A percentile compares a stretch with the other conserved stretches of the same genome.
Evolutionary conservation across 2,113 vertebrate species (phyloP).

Genomic region (Lepus timidus): DNA sequence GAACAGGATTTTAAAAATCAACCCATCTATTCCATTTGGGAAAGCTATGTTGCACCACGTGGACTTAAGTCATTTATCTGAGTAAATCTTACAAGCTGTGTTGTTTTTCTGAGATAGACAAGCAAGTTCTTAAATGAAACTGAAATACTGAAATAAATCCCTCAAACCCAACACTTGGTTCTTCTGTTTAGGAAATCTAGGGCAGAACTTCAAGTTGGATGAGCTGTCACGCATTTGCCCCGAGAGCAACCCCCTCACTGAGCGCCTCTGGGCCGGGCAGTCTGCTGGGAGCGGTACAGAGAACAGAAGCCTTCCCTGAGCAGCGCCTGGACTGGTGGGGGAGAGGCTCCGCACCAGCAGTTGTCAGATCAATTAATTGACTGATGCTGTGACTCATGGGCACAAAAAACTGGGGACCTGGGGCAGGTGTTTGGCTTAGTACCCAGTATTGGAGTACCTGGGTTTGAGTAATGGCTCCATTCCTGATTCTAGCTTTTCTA

Average conservation of each 20-base stretch:
- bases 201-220: neutral
- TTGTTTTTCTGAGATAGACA: neutral
- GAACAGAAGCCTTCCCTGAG: neutral
- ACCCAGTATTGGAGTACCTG: no score
- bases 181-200: neutral
- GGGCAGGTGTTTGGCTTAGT: neutral
- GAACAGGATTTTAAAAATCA: neutral
- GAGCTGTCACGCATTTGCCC: neutral
- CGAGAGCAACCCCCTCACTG: no score
- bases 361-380: no score
- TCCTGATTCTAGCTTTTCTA: no score
- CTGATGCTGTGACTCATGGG: neutral
- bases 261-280: neutral
- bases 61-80: neutral
- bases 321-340: neutral
- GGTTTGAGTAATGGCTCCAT: no score
- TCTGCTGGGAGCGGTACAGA: neutral
- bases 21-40: neutral
- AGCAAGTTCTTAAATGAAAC: conserved; percentile 52
- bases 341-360: neutral
- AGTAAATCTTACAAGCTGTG: neutral
- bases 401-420: neutral
- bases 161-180: neutral
- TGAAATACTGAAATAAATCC: neutral
- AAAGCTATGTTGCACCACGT: conserved; percentile 23